phyloP scores from a whole-genome alignment of 2,797 vertebrate genomes.

The Carapus acus region DNA sequence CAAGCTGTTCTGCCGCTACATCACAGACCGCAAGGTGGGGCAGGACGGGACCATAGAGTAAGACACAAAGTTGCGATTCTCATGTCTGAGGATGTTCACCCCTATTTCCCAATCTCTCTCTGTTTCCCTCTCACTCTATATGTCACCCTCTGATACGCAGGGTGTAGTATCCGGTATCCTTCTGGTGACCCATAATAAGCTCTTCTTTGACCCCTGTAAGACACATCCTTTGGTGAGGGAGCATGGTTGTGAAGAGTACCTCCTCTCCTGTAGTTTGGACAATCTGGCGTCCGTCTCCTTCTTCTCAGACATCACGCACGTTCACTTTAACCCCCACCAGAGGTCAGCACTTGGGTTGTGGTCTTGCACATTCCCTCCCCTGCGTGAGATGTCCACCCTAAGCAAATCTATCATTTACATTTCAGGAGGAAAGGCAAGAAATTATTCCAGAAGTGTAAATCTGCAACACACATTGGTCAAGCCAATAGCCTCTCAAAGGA shows the following conservation, averaged over 20 bases:
- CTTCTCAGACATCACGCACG: conserved; percentile 71
- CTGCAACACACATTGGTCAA: conserved; percentile 21
- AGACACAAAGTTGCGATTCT: too few relatives aligned
- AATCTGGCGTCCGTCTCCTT: conserved; percentile 68
- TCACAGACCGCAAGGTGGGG: conserved; percentile 76
- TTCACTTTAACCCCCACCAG: conserved; percentile 72
- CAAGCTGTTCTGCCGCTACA: conserved; percentile 75
- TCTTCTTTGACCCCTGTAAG: conserved; percentile 80
- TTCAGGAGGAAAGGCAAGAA: conserved; percentile 65
- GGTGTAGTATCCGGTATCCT: conserved; percentile 77
- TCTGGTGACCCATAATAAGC: conserved; percentile 74
- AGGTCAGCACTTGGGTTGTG: conserved; percentile 54
- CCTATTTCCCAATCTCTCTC: background rate
- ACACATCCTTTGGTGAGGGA: conserved; percentile 75
- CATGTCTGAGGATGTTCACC: background rate
- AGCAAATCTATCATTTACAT: background rate
- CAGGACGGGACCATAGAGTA: background rate
- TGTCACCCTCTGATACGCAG: conserved; percentile 44
- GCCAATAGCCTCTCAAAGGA: conserved; percentile 16
- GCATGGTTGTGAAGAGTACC: conserved; percentile 77
- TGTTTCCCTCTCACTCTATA: background rate
- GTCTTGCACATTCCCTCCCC: background rate
- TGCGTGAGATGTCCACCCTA: background rate
- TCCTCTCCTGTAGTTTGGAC: conserved; percentile 72
- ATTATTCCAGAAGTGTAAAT: conserved; percentile 57